phyloP scores from a whole-genome alignment of 2,797 vertebrate species.

The Mionectes olivaceus region DNA sequence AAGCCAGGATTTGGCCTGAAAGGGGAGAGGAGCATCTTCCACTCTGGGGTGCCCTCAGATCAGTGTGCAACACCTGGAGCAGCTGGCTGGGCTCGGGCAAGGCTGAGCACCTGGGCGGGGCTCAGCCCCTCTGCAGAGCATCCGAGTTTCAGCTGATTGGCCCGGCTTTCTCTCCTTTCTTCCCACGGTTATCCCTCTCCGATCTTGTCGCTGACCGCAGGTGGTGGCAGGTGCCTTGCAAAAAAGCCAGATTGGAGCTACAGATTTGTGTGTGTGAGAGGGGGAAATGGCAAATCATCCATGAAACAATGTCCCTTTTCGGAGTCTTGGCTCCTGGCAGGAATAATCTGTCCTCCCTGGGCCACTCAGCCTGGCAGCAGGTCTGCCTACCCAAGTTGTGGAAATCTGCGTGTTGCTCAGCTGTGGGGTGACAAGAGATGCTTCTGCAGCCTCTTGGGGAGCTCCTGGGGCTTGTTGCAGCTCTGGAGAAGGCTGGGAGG shows the following conservation, averaged over 20 bases:
- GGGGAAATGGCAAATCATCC: neutral
- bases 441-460: neutral
- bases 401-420: neutral
- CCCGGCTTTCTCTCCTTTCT: rapidly evolving
- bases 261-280: neutral
- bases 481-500: neutral
- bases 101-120: neutral
- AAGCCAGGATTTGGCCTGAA: neutral
- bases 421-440: neutral
- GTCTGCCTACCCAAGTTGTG: neutral
- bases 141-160: rapidly evolving
- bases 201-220: rapidly evolving
- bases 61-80: neutral
- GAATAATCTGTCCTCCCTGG: neutral
- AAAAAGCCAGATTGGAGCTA: neutral
- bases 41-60: neutral
- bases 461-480: neutral
- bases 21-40: neutral
- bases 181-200: neutral
- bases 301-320: slow-evolving; percentile 33
- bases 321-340: neutral
- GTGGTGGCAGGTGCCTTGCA: neutral
- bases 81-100: neutral
- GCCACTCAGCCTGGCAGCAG: neutral
- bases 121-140: neutral